Evolutionary conservation across 2,888 invertebrate species (phyloP).

Genomic region (Polymixis flavicincta): DNA sequence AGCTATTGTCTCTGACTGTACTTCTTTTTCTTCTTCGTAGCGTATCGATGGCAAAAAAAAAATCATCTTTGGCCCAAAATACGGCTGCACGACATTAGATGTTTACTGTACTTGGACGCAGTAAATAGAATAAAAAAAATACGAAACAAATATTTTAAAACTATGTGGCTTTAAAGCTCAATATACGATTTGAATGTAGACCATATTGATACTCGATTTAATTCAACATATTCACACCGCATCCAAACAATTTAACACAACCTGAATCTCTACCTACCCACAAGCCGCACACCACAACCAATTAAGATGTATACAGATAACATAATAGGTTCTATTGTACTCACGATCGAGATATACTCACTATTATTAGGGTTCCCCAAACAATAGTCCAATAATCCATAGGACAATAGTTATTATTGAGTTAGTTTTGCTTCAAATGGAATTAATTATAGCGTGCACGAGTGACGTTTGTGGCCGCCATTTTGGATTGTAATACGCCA

Average conservation of each 20-base stretch:
- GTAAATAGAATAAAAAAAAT: not conserved
- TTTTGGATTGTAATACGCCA: slow-evolving; percentile 10
- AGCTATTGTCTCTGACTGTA: too few species aligned
- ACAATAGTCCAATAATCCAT: slow-evolving; percentile 62
- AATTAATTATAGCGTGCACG: slow-evolving; percentile 57
- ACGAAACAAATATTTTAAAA: not conserved
- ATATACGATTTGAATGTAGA: not conserved
- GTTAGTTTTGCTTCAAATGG: slow-evolving; percentile 57
- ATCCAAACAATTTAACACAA: slow-evolving; percentile 35
- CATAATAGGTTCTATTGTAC: slow-evolving; percentile 62
- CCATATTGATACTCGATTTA: not conserved
- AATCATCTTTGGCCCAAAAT: too few species aligned
- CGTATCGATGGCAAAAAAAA: too few species aligned
- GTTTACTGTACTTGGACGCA: too few species aligned
- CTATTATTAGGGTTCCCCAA: slow-evolving; percentile 49
- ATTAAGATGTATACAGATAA: slow-evolving; percentile 61
- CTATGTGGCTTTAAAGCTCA: not conserved
- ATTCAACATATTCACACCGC: slow-evolving; percentile 1
- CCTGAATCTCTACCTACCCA: slow-evolving; percentile 31
- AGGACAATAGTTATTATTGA: slow-evolving; percentile 55
- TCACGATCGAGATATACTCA: slow-evolving; percentile 50
- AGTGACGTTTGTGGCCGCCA: slow-evolving; percentile 36
- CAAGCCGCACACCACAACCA: slow-evolving; percentile 45
- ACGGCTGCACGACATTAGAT: too few species aligned
- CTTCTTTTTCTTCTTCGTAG: too few species aligned